Evolutionary conservation across 2,797 vertebrate genomes (phyloP).

Genomic region (Balearica regulorum): DNA sequence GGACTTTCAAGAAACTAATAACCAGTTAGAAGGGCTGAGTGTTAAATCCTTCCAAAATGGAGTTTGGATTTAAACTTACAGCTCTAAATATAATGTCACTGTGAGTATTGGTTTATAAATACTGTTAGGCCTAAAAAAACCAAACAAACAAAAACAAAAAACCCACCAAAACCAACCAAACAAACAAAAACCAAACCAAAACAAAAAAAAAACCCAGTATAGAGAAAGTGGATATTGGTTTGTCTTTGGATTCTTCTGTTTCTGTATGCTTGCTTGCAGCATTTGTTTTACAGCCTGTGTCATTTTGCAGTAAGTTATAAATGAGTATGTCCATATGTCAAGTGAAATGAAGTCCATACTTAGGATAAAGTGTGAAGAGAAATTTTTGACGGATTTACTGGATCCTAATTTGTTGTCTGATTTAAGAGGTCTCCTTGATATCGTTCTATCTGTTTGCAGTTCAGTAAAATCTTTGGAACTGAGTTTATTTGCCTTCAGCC

Average conservation of each 20-base stretch:
- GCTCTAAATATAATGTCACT: neutral
- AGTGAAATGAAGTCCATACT: neutral
- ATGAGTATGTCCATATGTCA: neutral
- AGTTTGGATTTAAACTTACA: neutral
- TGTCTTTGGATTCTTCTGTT: neutral
- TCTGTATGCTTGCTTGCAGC: neutral
- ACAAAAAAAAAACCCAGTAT: too few relatives aligned
- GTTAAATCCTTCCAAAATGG: neutral
- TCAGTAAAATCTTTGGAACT: neutral
- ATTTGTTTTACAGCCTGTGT: neutral
- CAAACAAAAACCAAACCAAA: too few relatives aligned
- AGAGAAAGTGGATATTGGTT: neutral
- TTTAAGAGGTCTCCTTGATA: neutral
- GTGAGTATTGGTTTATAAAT: neutral
- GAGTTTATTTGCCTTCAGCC: neutral
- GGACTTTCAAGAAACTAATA: neutral
- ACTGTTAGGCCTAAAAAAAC: neutral
- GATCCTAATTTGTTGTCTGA: neutral
- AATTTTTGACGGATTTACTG: neutral
- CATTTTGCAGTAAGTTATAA: neutral
- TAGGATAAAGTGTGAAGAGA: neutral
- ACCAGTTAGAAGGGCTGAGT: neutral
- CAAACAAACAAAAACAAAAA: neutral
- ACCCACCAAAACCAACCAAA: too few relatives aligned
- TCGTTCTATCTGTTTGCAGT: neutral